These are phyloP conservation scores for Unio pictorum DNA, from an alignment of 2,888 invertebrate genomes.

Conservation along the genomic window DNA sequence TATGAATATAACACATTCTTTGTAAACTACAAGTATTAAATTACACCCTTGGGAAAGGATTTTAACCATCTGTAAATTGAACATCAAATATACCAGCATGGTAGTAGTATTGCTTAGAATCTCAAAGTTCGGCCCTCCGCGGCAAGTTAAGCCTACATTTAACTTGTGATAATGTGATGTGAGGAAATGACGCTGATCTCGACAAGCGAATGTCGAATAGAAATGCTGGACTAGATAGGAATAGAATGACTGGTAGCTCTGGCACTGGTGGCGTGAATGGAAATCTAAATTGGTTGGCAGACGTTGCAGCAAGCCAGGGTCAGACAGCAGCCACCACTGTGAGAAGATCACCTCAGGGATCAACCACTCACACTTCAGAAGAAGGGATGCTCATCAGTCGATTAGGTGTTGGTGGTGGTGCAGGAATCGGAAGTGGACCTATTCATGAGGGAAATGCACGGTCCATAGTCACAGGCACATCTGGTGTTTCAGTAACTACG, in stretches of 20 bases:
- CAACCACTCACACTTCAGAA: slow-evolving; percentile 6
- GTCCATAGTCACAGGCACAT: slow-evolving; percentile 31
- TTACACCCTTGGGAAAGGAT: too few species aligned
- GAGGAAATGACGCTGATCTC: slow-evolving; percentile 38
- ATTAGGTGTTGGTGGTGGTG: slow-evolving; percentile 30
- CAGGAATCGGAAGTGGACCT: slow-evolving; percentile 20
- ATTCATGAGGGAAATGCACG: slow-evolving; percentile 26
- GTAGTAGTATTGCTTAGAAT: too few species aligned
- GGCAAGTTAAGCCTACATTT: too few species aligned
- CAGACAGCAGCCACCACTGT: slow-evolving; percentile 29
- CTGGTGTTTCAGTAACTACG: slow-evolving; percentile 39
- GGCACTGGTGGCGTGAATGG: slow-evolving; percentile 36
- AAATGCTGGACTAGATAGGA: slow-evolving; percentile 55
- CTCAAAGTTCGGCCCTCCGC: too few species aligned
- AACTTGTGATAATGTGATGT: too few species aligned
- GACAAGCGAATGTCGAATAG: slow-evolving; percentile 55
- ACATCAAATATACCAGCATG: too few species aligned
- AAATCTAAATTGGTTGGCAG: slow-evolving; percentile 43
- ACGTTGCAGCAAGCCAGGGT: slow-evolving; percentile 41
- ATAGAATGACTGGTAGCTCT: slow-evolving; percentile 57
- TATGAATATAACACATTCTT: too few species aligned
- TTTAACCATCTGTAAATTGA: too few species aligned
- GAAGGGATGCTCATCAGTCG: slow-evolving; percentile 39
- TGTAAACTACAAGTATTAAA: too few species aligned
- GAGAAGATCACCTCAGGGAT: slow-evolving; percentile 4